Evolutionary conservation across 2,888 invertebrate species (phyloP), one percentile per base, ranked within the genome.

Genomic region (Amphipyra berbera): DNA sequence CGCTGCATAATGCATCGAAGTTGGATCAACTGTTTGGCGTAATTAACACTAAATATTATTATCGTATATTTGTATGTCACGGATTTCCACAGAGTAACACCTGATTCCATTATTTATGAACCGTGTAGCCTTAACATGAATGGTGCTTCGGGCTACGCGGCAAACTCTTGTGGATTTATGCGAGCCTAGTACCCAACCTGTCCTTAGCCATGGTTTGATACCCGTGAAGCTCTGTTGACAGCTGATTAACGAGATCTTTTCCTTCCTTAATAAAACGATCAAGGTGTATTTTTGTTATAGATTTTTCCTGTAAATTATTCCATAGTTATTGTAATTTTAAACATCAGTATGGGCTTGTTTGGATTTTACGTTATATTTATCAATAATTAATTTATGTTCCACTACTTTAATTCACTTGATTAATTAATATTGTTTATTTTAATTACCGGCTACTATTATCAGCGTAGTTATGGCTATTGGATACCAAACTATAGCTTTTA

Each of bases 131-230:
- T 63, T 68, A 55, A 50, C 35, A 52, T 67, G 70, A 73, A 78
- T 66, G 57, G 59, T 35, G 60, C 58, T 61, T 65, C 66, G 61
- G 35, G 46, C 58, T 68, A 65, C 50, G 33, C 50, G 3, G 47
- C 12, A 64, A 61, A 55, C 82, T 85, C 83, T 66, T 82, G 3
- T 6, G 8, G 0, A 35, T 30, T 73, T 79, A 82, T 94, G 88
- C 8, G 30, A 10, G 62, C 94, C 94, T 94, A 72, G 92, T 95
- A 89, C 64, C 44, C 55, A 69, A 91, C 89, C 93, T 94, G 94
- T 94, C 95, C 90, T 79, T 83, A 88, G 84, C 90, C 89, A 90
- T 89, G 89, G 86, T 90, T 92, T 94, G 94, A 94, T 91, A 81
- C 82, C 85, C 87, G 89, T 94, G 94, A 95, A 87, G 90, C 79